These are phyloP conservation scores for Cepaea hortensis DNA, from an alignment of 2,888 invertebrate species.

Conservation along the genomic window DNA sequence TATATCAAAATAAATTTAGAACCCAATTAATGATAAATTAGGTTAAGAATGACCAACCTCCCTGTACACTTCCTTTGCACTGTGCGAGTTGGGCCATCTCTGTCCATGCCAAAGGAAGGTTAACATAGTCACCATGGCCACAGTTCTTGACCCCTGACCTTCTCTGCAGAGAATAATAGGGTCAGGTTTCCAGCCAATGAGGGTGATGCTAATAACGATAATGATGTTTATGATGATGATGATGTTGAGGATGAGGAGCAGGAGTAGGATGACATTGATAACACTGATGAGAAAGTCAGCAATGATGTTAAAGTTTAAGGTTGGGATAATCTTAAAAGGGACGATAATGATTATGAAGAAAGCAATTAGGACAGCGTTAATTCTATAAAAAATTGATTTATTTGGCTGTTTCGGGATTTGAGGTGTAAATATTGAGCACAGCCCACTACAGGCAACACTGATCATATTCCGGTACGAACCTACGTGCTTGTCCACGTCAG, in stretches of 20 bases:
- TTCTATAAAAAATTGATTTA: background rate
- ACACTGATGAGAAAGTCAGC: too few species aligned
- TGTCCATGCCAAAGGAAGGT: constrained; percentile 75
- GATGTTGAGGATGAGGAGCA: background rate
- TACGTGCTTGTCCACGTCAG: too few species aligned
- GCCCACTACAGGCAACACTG: too few species aligned
- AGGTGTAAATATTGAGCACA: too few species aligned
- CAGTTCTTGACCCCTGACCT: constrained; percentile 69
- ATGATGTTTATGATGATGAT: background rate
- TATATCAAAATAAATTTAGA: too few species aligned
- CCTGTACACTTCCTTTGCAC: constrained; percentile 74
- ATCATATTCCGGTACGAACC: too few species aligned
- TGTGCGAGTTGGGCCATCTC: constrained; percentile 75
- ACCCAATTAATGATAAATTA: background rate
- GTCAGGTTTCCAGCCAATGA: background rate
- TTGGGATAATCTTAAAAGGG: background rate
- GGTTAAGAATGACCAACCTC: constrained; percentile 63
- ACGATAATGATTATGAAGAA: background rate
- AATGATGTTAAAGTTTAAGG: too few species aligned
- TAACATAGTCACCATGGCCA: constrained; percentile 71
- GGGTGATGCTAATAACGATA: background rate
- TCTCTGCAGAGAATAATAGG: constrained; percentile 58
- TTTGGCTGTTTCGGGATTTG: too few species aligned
- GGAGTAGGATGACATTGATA: too few species aligned
- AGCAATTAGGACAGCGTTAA: background rate